Evolutionary conservation across 2,797 vertebrate species (phyloP), one percentile per base, ranked within the genome.

Genomic region (Smutsia gigantea): DNA sequence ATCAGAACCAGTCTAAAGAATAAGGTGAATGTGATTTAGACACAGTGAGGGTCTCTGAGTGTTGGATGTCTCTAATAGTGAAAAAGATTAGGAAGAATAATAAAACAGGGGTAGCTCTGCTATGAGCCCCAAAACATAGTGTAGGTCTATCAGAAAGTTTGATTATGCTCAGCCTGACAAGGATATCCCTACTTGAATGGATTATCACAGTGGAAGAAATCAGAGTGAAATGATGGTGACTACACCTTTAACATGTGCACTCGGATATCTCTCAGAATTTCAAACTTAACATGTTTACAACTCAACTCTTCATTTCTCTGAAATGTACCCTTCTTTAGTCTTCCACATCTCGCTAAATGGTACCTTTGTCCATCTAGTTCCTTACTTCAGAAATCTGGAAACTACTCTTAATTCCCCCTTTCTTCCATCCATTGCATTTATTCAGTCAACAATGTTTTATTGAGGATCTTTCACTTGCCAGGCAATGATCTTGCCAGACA

Each of bases 281-380:
- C 27, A 93, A 86, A 86, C 12, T 91, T 92, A 86, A 88, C 49
- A 74, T 64, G 42, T 31, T 77, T 85, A 88, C n/a, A 91, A 61
- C 13, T 93, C 34, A 79, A 72, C 9, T 85, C n/a, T 68, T 51
- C 2, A 85, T 75, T 78, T 88, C 27, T 95, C 64, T 95, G 93
- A 96, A 63, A 78, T 94, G 11, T 68, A 72, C 29, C 25, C 39
- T 94, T 79, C 49, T 66, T n/a, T 87, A 75, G 27, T 77, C 34
- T 92, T 90, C 61, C 46, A 72, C 14, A 64, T 74, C 27, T 90
- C 25, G 87, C 15, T 59, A 71, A 86, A 49, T 71, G 63, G 42
- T 64, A 84, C 21, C 13, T 88, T 64, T 72, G 81, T 63, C 29
- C 31, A 93, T 57, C 51, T 15, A 69, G 49, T 49, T 53, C 46